phyloP scores from a whole-genome alignment of 35 echinoderm and acorn worm species.

The Ptychodera flava region DNA sequence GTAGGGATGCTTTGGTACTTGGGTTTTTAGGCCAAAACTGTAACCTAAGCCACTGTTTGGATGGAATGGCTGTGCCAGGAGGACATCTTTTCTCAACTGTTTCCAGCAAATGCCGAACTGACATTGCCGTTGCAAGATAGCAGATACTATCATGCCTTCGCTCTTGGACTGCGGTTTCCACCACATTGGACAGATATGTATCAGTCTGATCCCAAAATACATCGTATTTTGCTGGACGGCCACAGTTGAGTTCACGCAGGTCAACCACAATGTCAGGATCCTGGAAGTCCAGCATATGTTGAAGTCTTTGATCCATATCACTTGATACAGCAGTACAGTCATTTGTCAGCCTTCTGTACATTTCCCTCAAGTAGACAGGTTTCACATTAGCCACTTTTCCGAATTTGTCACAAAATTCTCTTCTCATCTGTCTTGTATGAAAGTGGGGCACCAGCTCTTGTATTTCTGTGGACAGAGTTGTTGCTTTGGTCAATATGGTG shows the following conservation, averaged over 20 bases:
- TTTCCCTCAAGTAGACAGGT: slow-evolving; percentile 14
- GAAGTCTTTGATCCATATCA: neutral
- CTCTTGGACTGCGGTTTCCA: slow-evolving; percentile 34
- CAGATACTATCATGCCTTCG: slow-evolving; percentile 14
- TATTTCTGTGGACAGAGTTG: neutral
- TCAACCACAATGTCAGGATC: slow-evolving; percentile 21
- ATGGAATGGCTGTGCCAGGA: slow-evolving; percentile 14
- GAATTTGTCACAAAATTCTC: slow-evolving; percentile 34
- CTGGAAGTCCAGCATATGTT: neutral
- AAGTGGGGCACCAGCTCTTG: neutral
- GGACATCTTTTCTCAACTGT: slow-evolving; percentile 25
- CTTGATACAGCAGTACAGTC: neutral
- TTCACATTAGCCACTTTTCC: slow-evolving; percentile 17
- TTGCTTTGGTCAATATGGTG: neutral
- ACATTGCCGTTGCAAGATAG: slow-evolving; percentile 25
- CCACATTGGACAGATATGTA: slow-evolving; percentile 4
- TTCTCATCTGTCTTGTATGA: slow-evolving; percentile 43
- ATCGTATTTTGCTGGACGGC: slow-evolving; percentile 19
- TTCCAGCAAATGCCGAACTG: slow-evolving; percentile 11
- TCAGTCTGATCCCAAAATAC: slow-evolving; percentile 19
- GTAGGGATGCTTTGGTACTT: neutral
- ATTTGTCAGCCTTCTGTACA: slow-evolving; percentile 26
- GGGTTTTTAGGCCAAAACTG: slow-evolving; percentile 12
- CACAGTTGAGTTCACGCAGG: neutral
- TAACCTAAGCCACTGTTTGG: slow-evolving; percentile 9